Base-by-base conservation (phyloP, 2,888 invertebrate genomes). In the Agrotis ipsilon region DNA sequence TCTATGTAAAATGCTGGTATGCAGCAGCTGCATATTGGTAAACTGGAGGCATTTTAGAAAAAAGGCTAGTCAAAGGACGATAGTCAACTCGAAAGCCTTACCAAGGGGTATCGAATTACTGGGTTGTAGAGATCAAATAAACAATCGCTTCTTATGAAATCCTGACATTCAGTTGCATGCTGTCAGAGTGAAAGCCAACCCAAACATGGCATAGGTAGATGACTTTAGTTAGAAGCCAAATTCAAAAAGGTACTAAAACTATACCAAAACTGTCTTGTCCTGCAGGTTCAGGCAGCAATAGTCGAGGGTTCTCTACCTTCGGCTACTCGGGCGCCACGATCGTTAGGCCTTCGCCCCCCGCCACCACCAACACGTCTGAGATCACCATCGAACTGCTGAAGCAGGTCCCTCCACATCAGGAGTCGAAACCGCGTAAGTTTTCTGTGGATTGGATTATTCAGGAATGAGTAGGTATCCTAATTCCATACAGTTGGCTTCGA, bases 281-380 rank as follows among this genome's bases (percentile, higher is more conserved):
- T 51, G 48, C 89, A 85, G 93, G 93, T 43, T 94, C 94, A 1
- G 91, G 92, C 9, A 92, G 91, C 21, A 94, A 95, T 80, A 94
- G 95, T 77, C 89, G 94, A 46, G 96, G 94, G 1, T 95, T 96
- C 86, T 96, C 96, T 0, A 96, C 96, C 0, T 96, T 96, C 73
- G 96, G 96, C 0, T 96, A 96, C 88, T 96, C 96, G 0, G 95
- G 96, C 1, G 94, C 94, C 0, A 96, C 96, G 2, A 92, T 96
- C 62, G 92, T 82, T 2, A 87, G 93, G 62, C 94, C 93, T 19
- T 94, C 96, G n/a, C 92, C 95, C 1, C 93, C 95, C 0, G 87
- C 90, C 0, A 87, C 90, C 45, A 90, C 93, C 43, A 93, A 93
- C 72, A 94, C 95, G 13, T 91, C 95, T 0, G 92, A 95, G 80